Percentiles rank a stretch among this genome's conserved stretches.
phyloP scores from a whole-genome alignment of 2,113 vertebrate species.

The Promerops cafer region DNA sequence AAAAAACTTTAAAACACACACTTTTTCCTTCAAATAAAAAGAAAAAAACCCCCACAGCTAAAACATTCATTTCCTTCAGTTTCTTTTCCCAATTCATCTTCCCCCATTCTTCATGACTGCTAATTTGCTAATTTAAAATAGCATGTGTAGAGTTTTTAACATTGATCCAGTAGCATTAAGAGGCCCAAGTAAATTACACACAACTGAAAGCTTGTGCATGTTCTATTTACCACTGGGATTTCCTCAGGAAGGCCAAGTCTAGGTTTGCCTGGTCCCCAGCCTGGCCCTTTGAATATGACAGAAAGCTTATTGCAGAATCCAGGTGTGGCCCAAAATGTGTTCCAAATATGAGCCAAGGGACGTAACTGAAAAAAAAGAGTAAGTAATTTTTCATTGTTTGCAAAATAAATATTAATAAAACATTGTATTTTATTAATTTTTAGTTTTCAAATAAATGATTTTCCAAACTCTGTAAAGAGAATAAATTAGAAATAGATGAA shows the following conservation, averaged over 20 bases:
- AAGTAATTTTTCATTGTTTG: neutral
- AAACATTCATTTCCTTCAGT: slow-evolving; percentile 19
- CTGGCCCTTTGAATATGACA: slow-evolving; percentile 87
- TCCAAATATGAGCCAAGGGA: slow-evolving; percentile 82
- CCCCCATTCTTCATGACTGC: neutral
- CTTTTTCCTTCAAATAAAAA: neutral
- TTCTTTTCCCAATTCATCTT: slow-evolving; percentile 21
- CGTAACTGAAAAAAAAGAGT: slow-evolving; percentile 68
- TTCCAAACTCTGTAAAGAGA: neutral
- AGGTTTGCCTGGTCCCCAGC: slow-evolving; percentile 88
- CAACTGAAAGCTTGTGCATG: slow-evolving; percentile 44
- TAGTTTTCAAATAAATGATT: neutral
- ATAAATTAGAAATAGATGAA: neutral
- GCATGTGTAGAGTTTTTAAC: slow-evolving; percentile 27
- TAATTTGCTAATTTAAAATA: slow-evolving; percentile 41
- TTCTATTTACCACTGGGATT: slow-evolving; percentile 80
- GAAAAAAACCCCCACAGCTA: neutral
- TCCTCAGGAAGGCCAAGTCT: slow-evolving; percentile 81
- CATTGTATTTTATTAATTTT: neutral
- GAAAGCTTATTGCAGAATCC: slow-evolving; percentile 81
- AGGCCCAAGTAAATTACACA: slow-evolving; percentile 14
- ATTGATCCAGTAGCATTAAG: slow-evolving; percentile 10
- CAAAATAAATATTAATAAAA: neutral
- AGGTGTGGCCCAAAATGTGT: slow-evolving; percentile 72
- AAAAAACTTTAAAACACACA: neutral